phyloP scores from a whole-genome alignment of 2,888 invertebrate species.

The Cosmopolites sordidus region DNA sequence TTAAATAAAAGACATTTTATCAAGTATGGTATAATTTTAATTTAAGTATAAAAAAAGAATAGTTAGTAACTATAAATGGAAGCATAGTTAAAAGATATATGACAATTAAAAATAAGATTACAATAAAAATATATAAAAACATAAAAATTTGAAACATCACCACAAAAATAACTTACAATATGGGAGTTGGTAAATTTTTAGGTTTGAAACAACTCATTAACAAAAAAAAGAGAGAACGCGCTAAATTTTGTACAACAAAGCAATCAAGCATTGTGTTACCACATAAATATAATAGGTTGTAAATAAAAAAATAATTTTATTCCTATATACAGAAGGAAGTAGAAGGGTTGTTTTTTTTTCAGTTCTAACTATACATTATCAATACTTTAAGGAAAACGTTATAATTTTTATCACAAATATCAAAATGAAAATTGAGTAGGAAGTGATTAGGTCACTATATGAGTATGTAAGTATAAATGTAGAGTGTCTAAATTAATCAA shows the following conservation, averaged over 20 bases:
- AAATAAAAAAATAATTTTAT: constrained; percentile 1
- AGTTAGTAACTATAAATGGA: constrained; percentile 22
- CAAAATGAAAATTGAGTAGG: too few relatives aligned
- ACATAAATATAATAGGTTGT: neutral
- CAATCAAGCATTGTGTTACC: neutral
- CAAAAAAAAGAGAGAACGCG: too few relatives aligned
- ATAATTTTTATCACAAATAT: constrained; percentile 11
- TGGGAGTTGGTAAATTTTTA: too few relatives aligned
- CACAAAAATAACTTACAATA: too few relatives aligned
- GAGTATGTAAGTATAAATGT: too few relatives aligned
- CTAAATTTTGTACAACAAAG: neutral
- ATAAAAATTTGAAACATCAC: too few relatives aligned
- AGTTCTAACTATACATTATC: neutral
- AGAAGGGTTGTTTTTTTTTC: neutral
- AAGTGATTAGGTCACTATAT: too few relatives aligned
- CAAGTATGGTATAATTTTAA: constrained; percentile 19
- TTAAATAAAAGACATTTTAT: neutral
- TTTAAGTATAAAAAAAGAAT: constrained; percentile 20
- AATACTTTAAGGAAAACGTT: constrained; percentile 2
- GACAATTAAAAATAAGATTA: neutral
- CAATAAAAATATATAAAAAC: neutral
- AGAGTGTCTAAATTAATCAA: too few relatives aligned
- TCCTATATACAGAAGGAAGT: constrained; percentile 1
- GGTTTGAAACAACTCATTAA: too few relatives aligned
- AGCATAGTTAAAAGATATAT: constrained; percentile 17